These are phyloP conservation scores for Oreohelix idahoensis DNA, from an alignment of 1,140 invertebrate genomes.

Conservation along the genomic window DNA sequence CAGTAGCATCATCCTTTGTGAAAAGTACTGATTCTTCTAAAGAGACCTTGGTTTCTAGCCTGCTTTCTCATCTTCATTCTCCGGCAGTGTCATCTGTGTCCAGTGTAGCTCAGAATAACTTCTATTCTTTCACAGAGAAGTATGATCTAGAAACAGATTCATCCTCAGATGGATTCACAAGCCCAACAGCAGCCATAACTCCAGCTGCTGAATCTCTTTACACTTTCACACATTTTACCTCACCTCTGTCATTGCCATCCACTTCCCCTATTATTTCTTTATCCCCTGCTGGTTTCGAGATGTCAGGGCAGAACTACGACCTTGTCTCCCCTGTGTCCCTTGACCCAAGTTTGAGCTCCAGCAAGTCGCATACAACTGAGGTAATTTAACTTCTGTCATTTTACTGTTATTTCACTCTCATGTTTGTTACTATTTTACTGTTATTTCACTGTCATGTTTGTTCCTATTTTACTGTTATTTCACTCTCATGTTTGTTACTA, in stretches of 20 bases:
- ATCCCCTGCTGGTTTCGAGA: neutral
- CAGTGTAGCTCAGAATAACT: conserved; percentile 41
- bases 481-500: too few species aligned
- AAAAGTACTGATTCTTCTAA: neutral
- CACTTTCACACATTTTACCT: too few species aligned
- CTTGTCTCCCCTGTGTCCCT: neutral
- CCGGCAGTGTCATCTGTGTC: conserved; percentile 35
- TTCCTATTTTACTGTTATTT: neutral
- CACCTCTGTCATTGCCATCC: neutral
- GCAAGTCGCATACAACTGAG: neutral
- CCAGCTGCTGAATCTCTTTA: neutral
- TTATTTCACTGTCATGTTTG: neutral
- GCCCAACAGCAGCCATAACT: neutral
- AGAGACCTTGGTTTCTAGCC: conserved; percentile 9
- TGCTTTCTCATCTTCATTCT: conserved; percentile 33
- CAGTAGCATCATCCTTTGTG: neutral
- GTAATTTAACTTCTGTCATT: conserved; percentile 1
- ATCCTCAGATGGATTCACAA: conserved; percentile 27
- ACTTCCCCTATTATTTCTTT: neutral
- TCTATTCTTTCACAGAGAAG: conserved; percentile 57
- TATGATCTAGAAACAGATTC: conserved; percentile 52
- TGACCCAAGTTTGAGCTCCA: neutral
- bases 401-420: neutral
- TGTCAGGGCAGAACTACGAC: neutral
- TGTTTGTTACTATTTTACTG: too few species aligned